Base-by-base conservation (phyloP, 1,140 invertebrate genomes). In the Meteorus sp. region DNA sequence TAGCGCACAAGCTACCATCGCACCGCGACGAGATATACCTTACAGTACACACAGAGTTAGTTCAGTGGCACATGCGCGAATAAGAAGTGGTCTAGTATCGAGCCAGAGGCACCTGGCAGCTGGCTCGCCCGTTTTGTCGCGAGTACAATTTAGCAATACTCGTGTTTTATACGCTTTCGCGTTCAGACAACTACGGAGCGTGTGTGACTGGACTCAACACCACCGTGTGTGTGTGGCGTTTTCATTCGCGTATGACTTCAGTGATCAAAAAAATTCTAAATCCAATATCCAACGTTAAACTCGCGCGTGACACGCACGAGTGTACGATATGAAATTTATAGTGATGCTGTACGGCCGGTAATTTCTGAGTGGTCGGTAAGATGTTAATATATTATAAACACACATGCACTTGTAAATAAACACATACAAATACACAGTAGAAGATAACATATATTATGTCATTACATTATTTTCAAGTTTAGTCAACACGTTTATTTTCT, bases 331-430 rank as follows among this genome's bases (percentile, higher is more conserved):
- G 68, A 65, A 25, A 63, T 39, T 56, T 44, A 41, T n/a, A 55
- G 52, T 62, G 50, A 13, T 37, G 55, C 27, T 62, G 37, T 52
- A 56, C 69, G 67, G 69, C 71, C 70, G 70, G 69, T 72, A 68
- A 72, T 75, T 68, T 65, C 65, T 56, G 61, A 52, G 65, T 65
- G 65, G 63, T 68, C 71, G 73, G 77, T 79, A 74, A 79, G 76
- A 68, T 25, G 11, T 8, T 27, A 11, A 27, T 41, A 50, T 20
- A 37, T 52, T 11, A 9, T n/a, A n/a, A n/a, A n/a, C n/a, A n/a
- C n/a, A n/a, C 29, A 11, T 33, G 29, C 29, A 33, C 29, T 33
- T n/a, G n/a, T n/a, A n/a, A n/a, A n/a, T n/a, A n/a, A n/a, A n/a
- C n/a, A n/a, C n/a, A n/a, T n/a, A n/a, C n/a, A n/a, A n/a, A n/a